Conservation (phyloP, 1,140 invertebrate species). For the Liolophura sinensis region DNA sequence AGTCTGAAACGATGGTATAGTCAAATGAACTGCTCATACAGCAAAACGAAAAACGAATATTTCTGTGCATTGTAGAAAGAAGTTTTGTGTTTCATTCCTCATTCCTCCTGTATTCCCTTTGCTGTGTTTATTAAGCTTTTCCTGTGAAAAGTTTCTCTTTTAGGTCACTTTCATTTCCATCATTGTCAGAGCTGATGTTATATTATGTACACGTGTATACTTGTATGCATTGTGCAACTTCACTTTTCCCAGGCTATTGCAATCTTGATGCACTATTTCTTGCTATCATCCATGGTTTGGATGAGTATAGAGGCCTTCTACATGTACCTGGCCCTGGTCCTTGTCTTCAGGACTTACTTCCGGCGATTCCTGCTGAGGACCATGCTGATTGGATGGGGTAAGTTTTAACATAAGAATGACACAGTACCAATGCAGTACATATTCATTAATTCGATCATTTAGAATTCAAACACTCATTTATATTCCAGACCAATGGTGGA, state of each 20-base stretch:
- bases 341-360: slow-evolving; percentile 56
- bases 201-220: too few relatives aligned
- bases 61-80: too few relatives aligned
- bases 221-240: too few relatives aligned
- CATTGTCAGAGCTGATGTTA: too few relatives aligned
- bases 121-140: too few relatives aligned
- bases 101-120: too few relatives aligned
- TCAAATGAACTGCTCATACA: too few relatives aligned
- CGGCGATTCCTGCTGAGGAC: slow-evolving; percentile 62
- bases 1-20: too few relatives aligned
- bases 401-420: slow-evolving; percentile 17
- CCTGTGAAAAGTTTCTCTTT: too few relatives aligned
- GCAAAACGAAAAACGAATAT: too few relatives aligned
- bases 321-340: slow-evolving; percentile 54
- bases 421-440: neutral
- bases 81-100: too few relatives aligned
- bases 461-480: neutral
- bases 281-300: slow-evolving; percentile 49
- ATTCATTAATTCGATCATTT: neutral
- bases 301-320: slow-evolving; percentile 56
- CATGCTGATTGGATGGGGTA: slow-evolving; percentile 63
- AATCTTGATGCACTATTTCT: slow-evolving; percentile 45
- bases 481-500: neutral
- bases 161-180: too few relatives aligned
- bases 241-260: slow-evolving; percentile 39